Percentiles rank a stretch among this genome's conserved stretches.
These are phyloP conservation scores for Cryptoblepharus egeriae DNA, from an alignment of 2,797 vertebrate species.

Conservation along the genomic window DNA sequence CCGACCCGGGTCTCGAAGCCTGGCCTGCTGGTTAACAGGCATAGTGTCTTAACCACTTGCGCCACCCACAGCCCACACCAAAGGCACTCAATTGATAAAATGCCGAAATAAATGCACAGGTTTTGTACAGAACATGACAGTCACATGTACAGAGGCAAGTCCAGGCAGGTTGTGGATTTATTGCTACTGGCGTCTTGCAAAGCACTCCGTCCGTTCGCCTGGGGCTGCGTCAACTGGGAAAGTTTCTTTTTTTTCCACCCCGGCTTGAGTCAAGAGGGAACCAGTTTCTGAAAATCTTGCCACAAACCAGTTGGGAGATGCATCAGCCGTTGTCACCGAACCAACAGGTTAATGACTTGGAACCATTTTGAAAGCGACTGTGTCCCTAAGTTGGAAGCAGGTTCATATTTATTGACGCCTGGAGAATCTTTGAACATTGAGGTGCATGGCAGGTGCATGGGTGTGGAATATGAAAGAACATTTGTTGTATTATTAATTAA, in stretches of 20 bases:
- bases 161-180: not conserved
- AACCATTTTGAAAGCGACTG: fast-evolving
- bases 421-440: not conserved
- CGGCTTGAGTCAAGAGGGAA: not conserved
- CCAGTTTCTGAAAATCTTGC: not conserved
- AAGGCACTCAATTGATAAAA: too few relatives aligned
- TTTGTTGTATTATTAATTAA: too few relatives aligned
- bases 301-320: not conserved
- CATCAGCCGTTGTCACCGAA: not conserved
- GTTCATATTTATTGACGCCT: not conserved
- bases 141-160: not conserved
- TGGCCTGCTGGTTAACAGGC: too few relatives aligned
- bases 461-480: too few relatives aligned
- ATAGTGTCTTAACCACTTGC: too few relatives aligned
- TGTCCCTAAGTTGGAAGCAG: not conserved
- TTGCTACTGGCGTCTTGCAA: not conserved
- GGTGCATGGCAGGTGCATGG: not conserved
- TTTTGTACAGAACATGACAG: not conserved
- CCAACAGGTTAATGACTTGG: fast-evolving
- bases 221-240: not conserved
- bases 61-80: too few relatives aligned
- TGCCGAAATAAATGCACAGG: not conserved
- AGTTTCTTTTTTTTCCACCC: not conserved
- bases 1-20: too few relatives aligned
- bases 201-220: not conserved